Evolutionary conservation across 2,797 vertebrate genomes (phyloP).

Genomic region (Podargus strigoides): DNA sequence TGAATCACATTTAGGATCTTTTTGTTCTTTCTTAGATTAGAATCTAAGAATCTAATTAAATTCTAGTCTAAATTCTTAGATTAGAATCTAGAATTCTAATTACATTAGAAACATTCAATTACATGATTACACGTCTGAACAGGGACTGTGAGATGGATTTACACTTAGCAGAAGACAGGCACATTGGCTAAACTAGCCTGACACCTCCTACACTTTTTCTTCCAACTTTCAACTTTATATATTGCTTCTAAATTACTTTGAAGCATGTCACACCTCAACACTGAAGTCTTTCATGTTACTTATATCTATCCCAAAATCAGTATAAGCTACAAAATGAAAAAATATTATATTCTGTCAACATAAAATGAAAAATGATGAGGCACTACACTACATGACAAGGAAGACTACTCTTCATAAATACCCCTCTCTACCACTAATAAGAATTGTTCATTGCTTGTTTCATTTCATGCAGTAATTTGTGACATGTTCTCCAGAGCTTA

Average conservation of each 20-base stretch:
- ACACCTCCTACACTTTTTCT: not conserved
- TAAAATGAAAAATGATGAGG: not conserved
- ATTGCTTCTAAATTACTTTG: not conserved
- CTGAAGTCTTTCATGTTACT: not conserved
- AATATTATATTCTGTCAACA: not conserved
- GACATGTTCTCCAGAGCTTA: not conserved
- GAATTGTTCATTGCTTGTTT: not conserved
- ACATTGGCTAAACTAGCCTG: not conserved
- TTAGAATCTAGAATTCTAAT: no score
- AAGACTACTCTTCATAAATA: not conserved
- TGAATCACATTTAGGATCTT: not conserved
- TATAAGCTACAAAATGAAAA: not conserved
- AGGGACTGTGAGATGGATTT: not conserved
- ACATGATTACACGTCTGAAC: not conserved
- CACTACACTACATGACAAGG: not conserved
- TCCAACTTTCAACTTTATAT: not conserved
- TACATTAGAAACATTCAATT: not conserved
- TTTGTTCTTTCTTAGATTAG: no score
- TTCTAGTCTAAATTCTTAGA: no score
- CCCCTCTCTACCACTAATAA: not conserved
- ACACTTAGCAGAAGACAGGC: not conserved
- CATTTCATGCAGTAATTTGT: not conserved
- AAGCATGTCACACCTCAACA: not conserved
- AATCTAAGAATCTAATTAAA: no score
- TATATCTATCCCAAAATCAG: not conserved